A percentile compares a stretch with the other conserved stretches of the same genome.
Conservation (phyloP, 2,113 vertebrate species). For the Dendropsophus ebraccatus region DNA sequence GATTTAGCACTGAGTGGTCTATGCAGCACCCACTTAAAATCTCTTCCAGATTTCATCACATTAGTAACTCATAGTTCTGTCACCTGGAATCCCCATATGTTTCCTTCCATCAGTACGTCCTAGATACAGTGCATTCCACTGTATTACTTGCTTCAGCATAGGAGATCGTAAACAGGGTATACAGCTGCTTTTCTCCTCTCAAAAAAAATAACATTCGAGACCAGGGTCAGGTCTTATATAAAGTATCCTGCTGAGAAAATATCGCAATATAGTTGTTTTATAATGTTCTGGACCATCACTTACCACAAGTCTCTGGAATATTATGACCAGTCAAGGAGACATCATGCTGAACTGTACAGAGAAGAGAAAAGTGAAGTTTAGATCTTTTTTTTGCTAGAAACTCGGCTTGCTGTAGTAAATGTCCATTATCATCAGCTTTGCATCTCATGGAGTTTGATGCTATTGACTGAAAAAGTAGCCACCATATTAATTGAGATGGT, state of each 20-base stretch:
- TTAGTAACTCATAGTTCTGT: not conserved
- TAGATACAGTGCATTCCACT: not conserved
- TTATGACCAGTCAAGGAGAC: not conserved
- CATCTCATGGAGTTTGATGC: not conserved
- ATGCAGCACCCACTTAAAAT: not conserved
- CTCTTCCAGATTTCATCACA: constrained; percentile 26
- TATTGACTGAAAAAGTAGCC: too few species aligned
- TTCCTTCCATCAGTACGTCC: not conserved
- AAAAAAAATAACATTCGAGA: not conserved
- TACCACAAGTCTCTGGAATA: not conserved
- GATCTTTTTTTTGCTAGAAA: too few species aligned
- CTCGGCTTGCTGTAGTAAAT: too few species aligned
- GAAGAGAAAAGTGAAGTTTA: too few species aligned
- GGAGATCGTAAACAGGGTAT: not conserved
- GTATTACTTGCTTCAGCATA: constrained; percentile 1
- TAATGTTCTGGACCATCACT: not conserved
- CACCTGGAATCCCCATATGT: constrained; percentile 6
- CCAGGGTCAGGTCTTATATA: not conserved
- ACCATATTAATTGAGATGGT: too few species aligned
- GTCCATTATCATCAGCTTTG: too few species aligned
- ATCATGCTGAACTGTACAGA: not conserved
- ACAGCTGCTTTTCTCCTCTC: not conserved
- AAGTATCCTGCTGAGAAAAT: not conserved
- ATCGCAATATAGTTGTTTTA: not conserved
- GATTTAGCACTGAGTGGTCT: not conserved